phyloP scores from a whole-genome alignment of 2,797 vertebrate genomes.

The Lemur catta region DNA sequence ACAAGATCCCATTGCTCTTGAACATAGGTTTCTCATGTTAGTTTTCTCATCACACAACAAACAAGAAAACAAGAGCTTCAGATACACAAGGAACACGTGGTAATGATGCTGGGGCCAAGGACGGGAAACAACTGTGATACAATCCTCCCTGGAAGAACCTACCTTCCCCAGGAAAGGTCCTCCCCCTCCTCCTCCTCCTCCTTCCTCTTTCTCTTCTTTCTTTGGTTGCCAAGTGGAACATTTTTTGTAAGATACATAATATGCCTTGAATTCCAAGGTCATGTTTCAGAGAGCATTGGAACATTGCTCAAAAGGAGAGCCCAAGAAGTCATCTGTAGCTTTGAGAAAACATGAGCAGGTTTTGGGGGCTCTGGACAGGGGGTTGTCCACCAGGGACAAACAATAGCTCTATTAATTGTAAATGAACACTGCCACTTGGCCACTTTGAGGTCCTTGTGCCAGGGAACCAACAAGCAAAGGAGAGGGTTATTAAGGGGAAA shows the following conservation, averaged over 20 bases:
- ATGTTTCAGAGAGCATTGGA: not conserved
- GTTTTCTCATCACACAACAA: conserved; percentile 51
- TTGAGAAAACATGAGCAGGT: not conserved
- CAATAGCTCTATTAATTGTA: not conserved
- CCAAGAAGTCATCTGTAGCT: not conserved
- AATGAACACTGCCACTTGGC: not conserved
- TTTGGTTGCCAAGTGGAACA: not conserved
- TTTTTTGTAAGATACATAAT: not conserved
- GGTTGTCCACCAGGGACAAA: not conserved
- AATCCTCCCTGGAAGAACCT: conserved; percentile 56
- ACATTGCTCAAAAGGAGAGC: not conserved
- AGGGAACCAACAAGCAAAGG: not conserved
- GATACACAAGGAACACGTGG: not conserved
- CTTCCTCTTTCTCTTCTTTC: not conserved
- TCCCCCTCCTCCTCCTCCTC: not conserved
- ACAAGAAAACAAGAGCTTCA: conserved; percentile 63
- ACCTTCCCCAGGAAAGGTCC: not conserved
- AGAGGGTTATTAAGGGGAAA: not conserved
- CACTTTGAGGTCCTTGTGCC: not conserved
- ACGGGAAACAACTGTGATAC: conserved; percentile 38
- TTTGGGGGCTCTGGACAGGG: not conserved
- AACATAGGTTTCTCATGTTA: conserved; percentile 52
- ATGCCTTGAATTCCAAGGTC: not conserved
- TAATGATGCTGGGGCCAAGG: conserved; percentile 41
- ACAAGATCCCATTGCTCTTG: conserved; percentile 55